These are phyloP conservation scores for Serinus canaria DNA, from an alignment of 2,113 vertebrate species.

Conservation along the genomic window DNA sequence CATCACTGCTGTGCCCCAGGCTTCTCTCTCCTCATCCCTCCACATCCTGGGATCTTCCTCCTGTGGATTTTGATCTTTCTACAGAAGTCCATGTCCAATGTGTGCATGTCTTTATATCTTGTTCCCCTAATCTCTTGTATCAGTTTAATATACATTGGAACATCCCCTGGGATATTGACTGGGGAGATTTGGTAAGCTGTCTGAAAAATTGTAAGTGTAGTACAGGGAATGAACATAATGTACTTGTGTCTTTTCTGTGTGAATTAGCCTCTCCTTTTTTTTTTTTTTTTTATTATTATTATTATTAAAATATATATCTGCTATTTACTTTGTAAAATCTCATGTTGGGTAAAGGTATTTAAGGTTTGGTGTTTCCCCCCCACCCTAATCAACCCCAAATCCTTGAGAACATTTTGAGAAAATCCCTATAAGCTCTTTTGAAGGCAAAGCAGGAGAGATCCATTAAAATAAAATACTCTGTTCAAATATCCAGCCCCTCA, in stretches of 20 bases:
- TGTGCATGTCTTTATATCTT: not conserved
- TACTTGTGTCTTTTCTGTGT: not conserved
- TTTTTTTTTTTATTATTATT: not conserved
- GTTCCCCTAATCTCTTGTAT: not conserved
- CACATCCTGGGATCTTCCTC: not conserved
- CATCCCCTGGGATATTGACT: not conserved
- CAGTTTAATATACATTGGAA: not conserved
- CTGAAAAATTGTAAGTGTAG: not conserved
- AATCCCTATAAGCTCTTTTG: not conserved
- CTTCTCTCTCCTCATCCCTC: not conserved
- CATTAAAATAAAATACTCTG: constrained; percentile 9
- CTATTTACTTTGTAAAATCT: constrained; percentile 11
- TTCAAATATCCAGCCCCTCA: not conserved
- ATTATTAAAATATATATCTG: not conserved
- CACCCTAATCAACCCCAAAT: not conserved
- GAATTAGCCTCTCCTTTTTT: not conserved
- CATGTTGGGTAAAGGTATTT: not conserved
- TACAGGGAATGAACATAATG: not conserved
- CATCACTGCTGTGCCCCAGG: not conserved
- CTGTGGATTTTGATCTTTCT: not conserved
- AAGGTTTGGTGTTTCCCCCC: not conserved
- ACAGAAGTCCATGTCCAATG: not conserved
- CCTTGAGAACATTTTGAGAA: not conserved
- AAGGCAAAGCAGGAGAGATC: not conserved
- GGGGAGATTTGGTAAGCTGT: not conserved